phyloP scores from a whole-genome alignment of 2,888 invertebrate species.

The Leucophora obtusa region DNA sequence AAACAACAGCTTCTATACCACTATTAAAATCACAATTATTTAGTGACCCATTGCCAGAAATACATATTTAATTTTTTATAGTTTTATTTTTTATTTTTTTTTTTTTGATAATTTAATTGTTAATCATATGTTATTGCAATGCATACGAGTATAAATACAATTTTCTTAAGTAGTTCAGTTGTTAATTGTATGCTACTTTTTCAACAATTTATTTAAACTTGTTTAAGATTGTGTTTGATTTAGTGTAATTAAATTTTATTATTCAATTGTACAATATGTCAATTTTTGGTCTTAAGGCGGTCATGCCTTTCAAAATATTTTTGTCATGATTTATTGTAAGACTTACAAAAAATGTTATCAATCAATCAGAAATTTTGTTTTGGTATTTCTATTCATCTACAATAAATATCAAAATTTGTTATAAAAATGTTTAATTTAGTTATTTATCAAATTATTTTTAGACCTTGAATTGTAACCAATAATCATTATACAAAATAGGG shows the following conservation, averaged over 20 bases:
- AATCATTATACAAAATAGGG: conserved; percentile 15
- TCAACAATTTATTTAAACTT: conserved; percentile 21
- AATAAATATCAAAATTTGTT: neutral
- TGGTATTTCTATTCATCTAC: neutral
- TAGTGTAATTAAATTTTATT: conserved; percentile 12
- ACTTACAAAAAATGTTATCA: conserved; percentile 27
- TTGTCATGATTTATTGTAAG: conserved; percentile 42
- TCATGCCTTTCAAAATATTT: conserved; percentile 21
- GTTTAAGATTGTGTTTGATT: conserved; percentile 27
- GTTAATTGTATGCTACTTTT: conserved; percentile 15
- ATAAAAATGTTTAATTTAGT: neutral
- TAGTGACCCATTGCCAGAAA: conserved; percentile 25
- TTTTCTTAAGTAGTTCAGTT: conserved; percentile 44
- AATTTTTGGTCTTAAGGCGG: conserved; percentile 14
- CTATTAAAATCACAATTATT: neutral
- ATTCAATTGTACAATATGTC: neutral
- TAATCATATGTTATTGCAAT: conserved; percentile 50
- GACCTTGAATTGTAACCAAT: conserved; percentile 54
- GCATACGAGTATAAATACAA: conserved; percentile 44
- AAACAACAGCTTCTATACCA: neutral
- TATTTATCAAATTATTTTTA: neutral
- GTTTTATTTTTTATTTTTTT: conserved; percentile 16
- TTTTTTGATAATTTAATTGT: conserved; percentile 58
- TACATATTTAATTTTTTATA: conserved; percentile 8
- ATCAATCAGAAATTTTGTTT: conserved; percentile 26